Percentiles rank a stretch among this genome's conserved stretches.
phyloP scores from a whole-genome alignment of 2,888 invertebrate species.

The Helleia helle region DNA sequence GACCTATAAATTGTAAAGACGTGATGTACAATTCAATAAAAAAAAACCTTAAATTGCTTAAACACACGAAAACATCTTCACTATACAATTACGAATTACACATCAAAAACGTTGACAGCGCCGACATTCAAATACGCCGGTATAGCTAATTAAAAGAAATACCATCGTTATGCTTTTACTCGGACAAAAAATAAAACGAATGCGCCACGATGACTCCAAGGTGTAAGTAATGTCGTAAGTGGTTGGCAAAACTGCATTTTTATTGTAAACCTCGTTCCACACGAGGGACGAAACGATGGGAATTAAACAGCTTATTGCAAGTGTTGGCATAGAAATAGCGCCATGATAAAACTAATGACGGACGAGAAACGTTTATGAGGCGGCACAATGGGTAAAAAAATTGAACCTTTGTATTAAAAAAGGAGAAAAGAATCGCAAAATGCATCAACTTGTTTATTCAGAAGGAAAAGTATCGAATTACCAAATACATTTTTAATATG shows the following conservation, averaged over 20 bases:
- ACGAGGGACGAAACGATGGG: constrained; percentile 37
- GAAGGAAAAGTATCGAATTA: no score
- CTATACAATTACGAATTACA: constrained; percentile 22
- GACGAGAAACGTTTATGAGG: constrained; percentile 30
- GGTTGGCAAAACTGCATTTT: constrained; percentile 43
- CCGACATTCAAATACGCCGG: constrained; percentile 35
- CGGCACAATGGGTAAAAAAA: no score
- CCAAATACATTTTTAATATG: no score
- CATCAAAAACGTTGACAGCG: constrained; percentile 35
- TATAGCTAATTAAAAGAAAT: constrained; percentile 59
- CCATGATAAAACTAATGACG: constrained; percentile 23
- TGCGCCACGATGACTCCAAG: constrained; percentile 42
- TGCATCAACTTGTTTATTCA: no score
- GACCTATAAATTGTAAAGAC: no score
- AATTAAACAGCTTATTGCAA: constrained; percentile 36
- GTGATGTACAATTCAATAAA: no score
- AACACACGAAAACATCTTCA: constrained; percentile 16
- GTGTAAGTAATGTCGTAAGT: constrained; percentile 61
- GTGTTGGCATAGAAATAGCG: constrained; percentile 38
- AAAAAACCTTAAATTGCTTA: no score
- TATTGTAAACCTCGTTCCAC: constrained; percentile 44
- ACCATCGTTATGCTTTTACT: constrained; percentile 43
- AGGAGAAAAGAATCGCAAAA: no score
- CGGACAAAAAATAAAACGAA: constrained; percentile 45
- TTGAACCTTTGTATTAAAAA: no score